A percentile compares a stretch with the other conserved stretches of the same genome.
Evolutionary conservation across 2,113 vertebrate genomes (phyloP).

Genomic region (Apeltes quadracus): DNA sequence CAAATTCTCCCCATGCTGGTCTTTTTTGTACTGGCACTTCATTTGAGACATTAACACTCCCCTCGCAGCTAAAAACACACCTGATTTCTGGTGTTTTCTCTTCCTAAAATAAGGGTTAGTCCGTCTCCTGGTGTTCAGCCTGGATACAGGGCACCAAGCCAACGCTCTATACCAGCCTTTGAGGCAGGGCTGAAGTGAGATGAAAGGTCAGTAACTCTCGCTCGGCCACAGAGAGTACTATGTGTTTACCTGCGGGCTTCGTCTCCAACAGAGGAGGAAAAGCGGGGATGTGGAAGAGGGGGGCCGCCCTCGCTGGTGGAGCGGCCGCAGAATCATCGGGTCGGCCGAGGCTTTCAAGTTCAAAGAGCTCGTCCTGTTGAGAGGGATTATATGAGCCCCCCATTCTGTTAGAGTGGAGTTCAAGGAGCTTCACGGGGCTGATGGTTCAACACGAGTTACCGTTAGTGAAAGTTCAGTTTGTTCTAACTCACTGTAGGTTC

Average conservation of each 20-base stretch:
- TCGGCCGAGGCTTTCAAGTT: conserved; percentile 46
- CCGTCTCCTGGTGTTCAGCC: not conserved
- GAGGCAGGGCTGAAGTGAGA: conserved; percentile 28
- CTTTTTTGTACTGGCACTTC: not conserved
- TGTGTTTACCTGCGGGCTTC: conserved; percentile 70
- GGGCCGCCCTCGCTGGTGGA: conserved; percentile 2
- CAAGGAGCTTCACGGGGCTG: conserved; percentile 13
- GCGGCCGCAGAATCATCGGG: conserved; percentile 43
- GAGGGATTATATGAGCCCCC: conserved; percentile 30
- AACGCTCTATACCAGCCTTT: conserved; percentile 16
- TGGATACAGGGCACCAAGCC: not conserved
- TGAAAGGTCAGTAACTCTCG: conserved; percentile 35
- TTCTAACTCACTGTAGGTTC: not conserved
- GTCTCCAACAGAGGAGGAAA: conserved; percentile 47
- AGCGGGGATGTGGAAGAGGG: conserved; percentile 36
- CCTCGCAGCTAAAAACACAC: not conserved
- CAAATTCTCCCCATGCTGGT: not conserved
- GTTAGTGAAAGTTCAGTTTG: not conserved
- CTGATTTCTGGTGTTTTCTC: not conserved
- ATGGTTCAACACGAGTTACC: not conserved
- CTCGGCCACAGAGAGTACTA: conserved; percentile 4
- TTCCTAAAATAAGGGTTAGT: not conserved
- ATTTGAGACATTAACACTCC: not conserved
- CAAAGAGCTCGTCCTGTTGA: conserved; percentile 58
- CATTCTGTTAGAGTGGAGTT: conserved; percentile 6